Evolutionary conservation across 2,113 vertebrate species (phyloP).

Genomic region (Paratilapia polleni): DNA sequence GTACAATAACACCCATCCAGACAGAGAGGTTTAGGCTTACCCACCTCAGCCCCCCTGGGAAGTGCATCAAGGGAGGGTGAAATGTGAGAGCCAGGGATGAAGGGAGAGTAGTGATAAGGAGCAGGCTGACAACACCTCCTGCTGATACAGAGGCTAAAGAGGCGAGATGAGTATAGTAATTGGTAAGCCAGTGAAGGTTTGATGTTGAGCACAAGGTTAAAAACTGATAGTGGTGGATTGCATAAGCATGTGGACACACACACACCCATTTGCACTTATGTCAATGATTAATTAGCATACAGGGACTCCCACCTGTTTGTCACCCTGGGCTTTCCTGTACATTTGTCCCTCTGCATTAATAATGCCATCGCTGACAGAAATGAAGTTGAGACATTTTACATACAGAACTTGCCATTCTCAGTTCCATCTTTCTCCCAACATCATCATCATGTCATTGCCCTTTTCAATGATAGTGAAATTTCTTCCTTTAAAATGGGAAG

Average conservation of each 20-base stretch:
- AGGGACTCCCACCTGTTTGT: constrained; percentile 54
- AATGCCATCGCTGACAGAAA: constrained; percentile 49
- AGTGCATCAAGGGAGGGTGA: constrained; percentile 60
- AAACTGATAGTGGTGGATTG: constrained; percentile 2
- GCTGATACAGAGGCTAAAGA: constrained; percentile 63
- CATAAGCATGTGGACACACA: neutral
- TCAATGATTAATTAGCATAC: constrained; percentile 64
- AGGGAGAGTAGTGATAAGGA: constrained; percentile 47
- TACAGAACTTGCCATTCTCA: constrained; percentile 5
- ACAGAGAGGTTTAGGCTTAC: constrained; percentile 62
- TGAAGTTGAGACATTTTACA: constrained; percentile 17
- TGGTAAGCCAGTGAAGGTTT: constrained; percentile 47
- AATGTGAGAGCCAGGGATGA: constrained; percentile 61
- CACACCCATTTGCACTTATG: constrained; percentile 18
- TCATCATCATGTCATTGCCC: neutral
- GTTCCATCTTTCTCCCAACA: neutral
- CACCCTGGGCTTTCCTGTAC: constrained; percentile 55
- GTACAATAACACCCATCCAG: constrained; percentile 44
- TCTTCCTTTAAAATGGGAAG: neutral
- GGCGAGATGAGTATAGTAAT: constrained; percentile 63
- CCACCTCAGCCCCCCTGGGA: constrained; percentile 53
- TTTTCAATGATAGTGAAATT: neutral
- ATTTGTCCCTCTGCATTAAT: constrained; percentile 67
- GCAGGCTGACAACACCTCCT: constrained; percentile 62
- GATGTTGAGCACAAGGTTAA: constrained; percentile 31